Evolutionary conservation across 2,113 vertebrate genomes (phyloP), one percentile per base, ranked within the genome.

Genomic region (Toxotes jaculatrix): DNA sequence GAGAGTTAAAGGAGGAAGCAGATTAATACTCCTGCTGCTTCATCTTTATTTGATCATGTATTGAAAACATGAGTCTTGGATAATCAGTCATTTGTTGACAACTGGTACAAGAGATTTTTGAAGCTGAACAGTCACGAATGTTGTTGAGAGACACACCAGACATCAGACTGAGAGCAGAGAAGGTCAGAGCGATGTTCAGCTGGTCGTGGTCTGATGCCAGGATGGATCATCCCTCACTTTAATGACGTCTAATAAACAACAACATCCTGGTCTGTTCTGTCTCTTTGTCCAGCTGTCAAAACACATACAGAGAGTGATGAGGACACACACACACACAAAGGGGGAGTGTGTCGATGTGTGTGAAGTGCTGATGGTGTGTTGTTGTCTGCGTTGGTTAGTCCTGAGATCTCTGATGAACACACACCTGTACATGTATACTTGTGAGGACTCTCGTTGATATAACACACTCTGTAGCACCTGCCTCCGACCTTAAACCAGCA

Each of bases 361-460:
- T 45, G n/a, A 27, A 59, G 75, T 83, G 84, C 84, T 87, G 66
- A 87, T 13, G 3, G 32, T 53, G 75, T 32, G 0, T 53, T 55
- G 9, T 23, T 79, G 80, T 70, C 77, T 5, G 5, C 11, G n/a
- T 32, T 8, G 11, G n/a, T 87, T 87, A 72, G 43, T 47, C 60
- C 70, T 40, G 42, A 73, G 32, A 49, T 49, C 59, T 60, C 38
- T 51, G 74, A 74, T 19, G 53, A 66, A 69, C 56, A 53, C 5
- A 14, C 66, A 69, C n/a, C 7, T 9, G 7, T 45, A 57, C 61
- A 3, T 3, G 3, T 11, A 62, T 17, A 49, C 59, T 32, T 55
- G 67, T 23, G 49, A 36, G 32, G 27, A 67, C 42, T 2, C 10
- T 13, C 42, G 12, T 43, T 43, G 42, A 43, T 2, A 12, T 13